Percentiles rank a stretch among this genome's conserved stretches.
These are phyloP conservation scores for Columbina picui DNA, from an alignment of 2,113 vertebrate genomes.

Conservation along the genomic window DNA sequence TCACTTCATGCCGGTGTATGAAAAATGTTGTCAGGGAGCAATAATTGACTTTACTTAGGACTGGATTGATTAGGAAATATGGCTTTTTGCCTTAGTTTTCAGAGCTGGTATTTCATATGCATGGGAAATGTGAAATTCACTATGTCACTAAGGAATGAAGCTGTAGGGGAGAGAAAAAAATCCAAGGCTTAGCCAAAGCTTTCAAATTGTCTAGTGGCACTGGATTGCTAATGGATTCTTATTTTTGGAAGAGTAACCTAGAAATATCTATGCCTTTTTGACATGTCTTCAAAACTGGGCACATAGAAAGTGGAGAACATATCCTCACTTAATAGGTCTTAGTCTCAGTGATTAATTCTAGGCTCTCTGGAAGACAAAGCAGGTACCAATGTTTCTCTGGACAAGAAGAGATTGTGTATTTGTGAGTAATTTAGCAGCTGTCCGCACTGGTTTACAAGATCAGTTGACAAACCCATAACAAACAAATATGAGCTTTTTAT, in stretches of 20 bases:
- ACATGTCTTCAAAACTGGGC: not conserved
- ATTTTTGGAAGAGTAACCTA: not conserved
- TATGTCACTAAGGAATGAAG: not conserved
- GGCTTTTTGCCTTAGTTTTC: not conserved
- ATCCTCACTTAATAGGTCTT: not conserved
- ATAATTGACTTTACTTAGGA: constrained; percentile 6
- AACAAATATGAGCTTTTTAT: not conserved
- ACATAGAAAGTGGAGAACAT: not conserved
- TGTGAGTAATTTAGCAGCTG: not conserved
- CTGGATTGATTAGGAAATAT: not conserved
- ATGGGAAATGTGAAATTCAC: not conserved
- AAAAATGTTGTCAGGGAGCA: not conserved
- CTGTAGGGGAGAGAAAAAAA: not conserved
- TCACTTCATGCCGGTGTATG: not conserved
- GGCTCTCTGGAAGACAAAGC: not conserved
- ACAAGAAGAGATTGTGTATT: not conserved
- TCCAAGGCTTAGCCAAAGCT: not conserved
- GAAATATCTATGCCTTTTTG: not conserved
- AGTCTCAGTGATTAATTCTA: not conserved
- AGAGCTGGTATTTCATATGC: not conserved
- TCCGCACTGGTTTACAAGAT: not conserved
- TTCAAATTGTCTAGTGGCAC: not conserved
- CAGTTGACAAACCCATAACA: not conserved
- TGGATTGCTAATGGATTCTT: not conserved
- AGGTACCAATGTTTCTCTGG: not conserved